A percentile compares a stretch with the other conserved stretches of the same genome.
phyloP scores from a whole-genome alignment of 2,888 invertebrate species.

The Drosophila paramelanica region DNA sequence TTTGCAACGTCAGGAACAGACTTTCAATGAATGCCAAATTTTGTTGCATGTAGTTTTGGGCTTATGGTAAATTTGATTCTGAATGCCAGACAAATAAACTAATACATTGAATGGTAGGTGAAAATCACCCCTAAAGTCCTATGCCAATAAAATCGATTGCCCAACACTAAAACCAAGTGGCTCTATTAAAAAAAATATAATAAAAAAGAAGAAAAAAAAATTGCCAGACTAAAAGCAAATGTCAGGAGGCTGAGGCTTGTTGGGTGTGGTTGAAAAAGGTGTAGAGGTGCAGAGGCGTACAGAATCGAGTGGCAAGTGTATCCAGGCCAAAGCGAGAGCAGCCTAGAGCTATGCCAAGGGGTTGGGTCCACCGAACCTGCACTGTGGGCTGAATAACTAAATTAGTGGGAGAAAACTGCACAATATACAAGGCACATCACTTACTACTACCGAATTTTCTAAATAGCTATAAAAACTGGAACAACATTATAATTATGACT shows the following conservation, averaged over 20 bases:
- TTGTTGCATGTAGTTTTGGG: slow-evolving; percentile 34
- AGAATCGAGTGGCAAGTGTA: slow-evolving; percentile 65
- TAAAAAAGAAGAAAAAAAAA: slow-evolving; percentile 7
- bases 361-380: slow-evolving; percentile 18
- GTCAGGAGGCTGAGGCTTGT: slow-evolving; percentile 25
- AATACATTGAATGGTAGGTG: slow-evolving; percentile 43
- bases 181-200: slow-evolving; percentile 24
- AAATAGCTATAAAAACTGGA: no score
- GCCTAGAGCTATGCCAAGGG: slow-evolving; percentile 16
- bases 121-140: slow-evolving; percentile 32
- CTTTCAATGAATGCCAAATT: slow-evolving; percentile 43
- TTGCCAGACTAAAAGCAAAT: slow-evolving; percentile 35
- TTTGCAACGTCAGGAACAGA: slow-evolving; percentile 36
- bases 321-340: slow-evolving; percentile 28
- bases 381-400: slow-evolving; percentile 30
- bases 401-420: neutral
- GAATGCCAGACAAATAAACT: slow-evolving; percentile 47
- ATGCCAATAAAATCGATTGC: slow-evolving; percentile 49
- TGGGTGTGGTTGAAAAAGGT: slow-evolving; percentile 6
- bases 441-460: no score
- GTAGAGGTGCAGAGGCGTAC: slow-evolving; percentile 13
- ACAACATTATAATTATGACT: no score
- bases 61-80: slow-evolving; percentile 64
- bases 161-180: slow-evolving; percentile 8
- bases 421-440: neutral